Base-by-base conservation (phyloP, 2,888 invertebrate species). In the Cryptocephalus primarius region DNA sequence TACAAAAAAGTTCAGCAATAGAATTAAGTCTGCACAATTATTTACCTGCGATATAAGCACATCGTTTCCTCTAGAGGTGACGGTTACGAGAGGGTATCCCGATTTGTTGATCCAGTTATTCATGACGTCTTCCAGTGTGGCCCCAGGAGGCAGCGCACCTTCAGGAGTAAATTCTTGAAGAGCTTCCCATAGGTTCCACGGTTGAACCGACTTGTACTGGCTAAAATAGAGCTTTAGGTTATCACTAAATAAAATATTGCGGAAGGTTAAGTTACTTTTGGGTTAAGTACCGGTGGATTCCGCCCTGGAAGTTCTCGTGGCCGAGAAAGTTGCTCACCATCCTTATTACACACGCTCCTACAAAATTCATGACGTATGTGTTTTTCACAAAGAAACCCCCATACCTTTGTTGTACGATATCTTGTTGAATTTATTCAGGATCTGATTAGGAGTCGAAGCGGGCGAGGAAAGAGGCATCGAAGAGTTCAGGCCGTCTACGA, bases 321-420 rank as follows among this genome's bases (percentile, higher is more conserved):
- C 81, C 80, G 36, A 83, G 68, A 1, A 77, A 66, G 61, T 82
- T 77, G 52, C 78, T 76, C 36, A 83, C 70, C 84, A 83, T 84
- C 53, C 83, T 76, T 45, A 85, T 46, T 14, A 62, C 46, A 42
- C 55, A 22, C 22, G 22, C 22, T 22, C 22, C 22, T 22, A 22
- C 3, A 22, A 22, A 22, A 22, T 6, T 22, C 22, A 22, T 4
- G 2, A 22, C 6, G 22, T 22, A 22, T 22, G 22, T 22, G 22
- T 22, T 4, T 22, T 22, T 6, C 22, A 22, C 6, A 22, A 22
- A 6, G 6, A 22, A 22, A 34, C 9, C 3, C 9, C 6, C 22
- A 44, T 42, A 77, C 81, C 80, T 72, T 82, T 83, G 50, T 76
- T 73, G 51, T 82, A 82, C 42, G 79, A 75, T 1, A 80, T 76